phyloP scores from a whole-genome alignment of 2,113 vertebrate genomes.

The Orcinus orca region DNA sequence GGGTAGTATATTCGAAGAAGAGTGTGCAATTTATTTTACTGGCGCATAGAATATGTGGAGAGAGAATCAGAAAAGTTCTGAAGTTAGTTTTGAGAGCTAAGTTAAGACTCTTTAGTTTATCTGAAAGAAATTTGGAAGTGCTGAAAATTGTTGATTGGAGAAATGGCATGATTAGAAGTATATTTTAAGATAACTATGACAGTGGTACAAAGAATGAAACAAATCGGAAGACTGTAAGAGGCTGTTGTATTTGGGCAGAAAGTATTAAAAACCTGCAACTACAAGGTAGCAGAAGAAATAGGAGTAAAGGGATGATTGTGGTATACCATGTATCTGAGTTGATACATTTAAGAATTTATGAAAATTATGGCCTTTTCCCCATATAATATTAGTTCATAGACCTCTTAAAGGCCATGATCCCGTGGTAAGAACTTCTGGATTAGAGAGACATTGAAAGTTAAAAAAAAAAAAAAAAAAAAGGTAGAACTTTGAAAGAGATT shows the following conservation, averaged over 20 bases:
- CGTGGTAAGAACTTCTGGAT: not conserved
- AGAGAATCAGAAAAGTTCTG: not conserved
- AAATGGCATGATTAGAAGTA: not conserved
- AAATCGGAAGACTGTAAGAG: not conserved
- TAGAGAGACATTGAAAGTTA: not conserved
- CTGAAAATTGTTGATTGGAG: not conserved
- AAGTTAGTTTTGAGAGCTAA: not conserved
- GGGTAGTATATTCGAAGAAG: not conserved
- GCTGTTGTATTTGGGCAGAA: not conserved
- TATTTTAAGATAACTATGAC: not conserved
- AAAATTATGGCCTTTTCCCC: not conserved
- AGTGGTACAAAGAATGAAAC: not conserved
- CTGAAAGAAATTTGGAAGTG: not conserved
- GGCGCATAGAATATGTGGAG: not conserved
- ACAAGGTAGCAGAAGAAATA: not conserved
- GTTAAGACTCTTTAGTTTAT: not conserved
- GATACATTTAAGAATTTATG: not conserved
- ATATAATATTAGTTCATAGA: not conserved
- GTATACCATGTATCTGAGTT: not conserved
- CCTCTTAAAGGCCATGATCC: not conserved
- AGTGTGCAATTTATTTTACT: not conserved
- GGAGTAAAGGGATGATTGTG: not conserved
- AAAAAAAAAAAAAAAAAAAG: not conserved
- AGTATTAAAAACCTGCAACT: not conserved
- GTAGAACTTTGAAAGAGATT: not conserved